Evolutionary conservation across 2,888 invertebrate species (phyloP), one percentile per base, ranked within the genome.

Genomic region (Nysson spinosus): DNA sequence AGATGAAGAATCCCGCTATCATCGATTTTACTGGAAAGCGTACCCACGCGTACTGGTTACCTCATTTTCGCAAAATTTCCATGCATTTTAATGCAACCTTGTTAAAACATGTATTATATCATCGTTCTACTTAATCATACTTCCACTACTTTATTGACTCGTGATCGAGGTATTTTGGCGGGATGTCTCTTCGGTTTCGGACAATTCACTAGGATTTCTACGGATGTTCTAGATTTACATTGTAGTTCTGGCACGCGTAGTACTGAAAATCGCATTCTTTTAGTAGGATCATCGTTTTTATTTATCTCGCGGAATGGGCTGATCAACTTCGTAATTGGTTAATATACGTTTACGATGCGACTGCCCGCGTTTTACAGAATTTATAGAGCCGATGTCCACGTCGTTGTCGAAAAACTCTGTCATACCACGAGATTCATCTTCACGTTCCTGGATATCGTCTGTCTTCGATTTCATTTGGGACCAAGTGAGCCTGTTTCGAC

Each of bases 391-490:
- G 84, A 87, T 87, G 87, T 86, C 87, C 79, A 83, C 86, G 70
- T 81, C 80, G 65, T 84, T 87, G 80, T 83, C 85, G 71, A 80
- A 86, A 81, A 86, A 83, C 79, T 82, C 77, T 83, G 77, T 87
- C 80, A 73, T 87, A 82, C 85, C 78, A 52, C 83, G 83, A 81
- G 77, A 83, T 75, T 78, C 86, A 77, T 82, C 87, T 50, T 82
- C 85, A 77, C 85, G 86, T 63, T 86, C 87, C 79, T 87, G 87
- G 86, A 84, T 87, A 78, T 85, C 86, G 72, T 84, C 84, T 63
- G 73, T 87, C 80, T 83, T 87, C 81, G 83, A 84, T 83, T 87
- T 85, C 83, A 82, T 87, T 87, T 85, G 87, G 87, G 83, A 84
- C 76, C 86, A 87, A 85, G 84, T 87, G 81, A 87, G 83, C 85